Evolutionary conservation across 30 jellyfish, hydroid and myxozoan species (phyloP), one percentile per base, ranked within the genome.

Genomic region (Turritopsis dohrnii): DNA sequence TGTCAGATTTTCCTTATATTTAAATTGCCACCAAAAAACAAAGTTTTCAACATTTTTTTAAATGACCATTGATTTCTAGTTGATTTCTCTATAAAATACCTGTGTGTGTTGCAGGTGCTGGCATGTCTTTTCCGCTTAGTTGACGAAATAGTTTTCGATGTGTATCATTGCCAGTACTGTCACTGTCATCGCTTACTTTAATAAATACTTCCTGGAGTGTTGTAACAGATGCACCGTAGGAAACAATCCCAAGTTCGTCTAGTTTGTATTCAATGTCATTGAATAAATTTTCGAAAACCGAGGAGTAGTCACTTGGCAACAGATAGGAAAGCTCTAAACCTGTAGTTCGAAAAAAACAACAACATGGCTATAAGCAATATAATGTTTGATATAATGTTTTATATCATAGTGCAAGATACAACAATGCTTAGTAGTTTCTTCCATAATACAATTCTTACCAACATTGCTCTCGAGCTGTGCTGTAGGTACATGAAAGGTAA

Each of bases 211-310:
- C 98, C 83, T 92, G 96, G 30, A 92, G 82, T 22, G 98, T 92
- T 27, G 98, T 92, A 16, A 92, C 94, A 27, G 98, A 92, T 21
- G 98, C 96, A 9, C 98, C 98, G 60, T 92, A 92, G 65, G 96
- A 84, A 0, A 95, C 71, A 21, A 92, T 92, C 18, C 98, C 98
- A 79, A 88, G 87, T 22, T 84, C 83, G 20, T 29, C 82, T 22
- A 75, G 90, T 65, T 85, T 74, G 54, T 77, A 79, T 41, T 92
- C 98, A 23, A 92, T 74, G 21, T 88, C 88, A n/a, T 95, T 80
- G 74, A 92, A 92, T 28, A 92, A 71, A 9, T 85, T 75, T 74
- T 88, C 98, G 71, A 92, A 92, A 7, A 73, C 72, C 41, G 76
- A 69, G 16, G 96, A 83, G 52, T 80, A 85, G 30, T 88, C 96